Evolutionary conservation across 2,888 invertebrate genomes (phyloP).

Genomic region (Villa cingulata): DNA sequence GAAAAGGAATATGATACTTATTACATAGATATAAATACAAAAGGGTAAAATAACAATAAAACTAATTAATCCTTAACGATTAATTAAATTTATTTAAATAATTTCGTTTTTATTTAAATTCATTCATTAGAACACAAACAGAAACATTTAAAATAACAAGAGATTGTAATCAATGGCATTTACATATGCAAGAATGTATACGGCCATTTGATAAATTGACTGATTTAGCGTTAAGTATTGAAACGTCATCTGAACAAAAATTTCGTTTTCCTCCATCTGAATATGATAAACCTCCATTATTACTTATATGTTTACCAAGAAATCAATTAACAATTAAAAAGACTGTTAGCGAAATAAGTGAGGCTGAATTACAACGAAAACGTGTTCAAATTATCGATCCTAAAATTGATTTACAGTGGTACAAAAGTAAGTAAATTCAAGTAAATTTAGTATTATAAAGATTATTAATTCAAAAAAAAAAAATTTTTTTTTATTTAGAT

Average conservation of each 20-base stretch:
- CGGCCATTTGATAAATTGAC: constrained; percentile 23
- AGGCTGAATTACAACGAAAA: constrained; percentile 28
- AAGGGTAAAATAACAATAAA: constrained; percentile 40
- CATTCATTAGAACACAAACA: constrained; percentile 46
- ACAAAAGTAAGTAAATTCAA: constrained; percentile 24
- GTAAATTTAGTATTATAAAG: too few relatives aligned
- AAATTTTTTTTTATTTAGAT: constrained; percentile 31
- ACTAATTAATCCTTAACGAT: neutral
- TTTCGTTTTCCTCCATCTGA: constrained; percentile 67
- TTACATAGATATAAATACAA: constrained; percentile 69
- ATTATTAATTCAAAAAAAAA: too few relatives aligned
- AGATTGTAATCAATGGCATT: constrained; percentile 24
- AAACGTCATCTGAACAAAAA: constrained; percentile 23
- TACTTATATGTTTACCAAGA: constrained; percentile 33
- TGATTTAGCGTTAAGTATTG: constrained; percentile 28
- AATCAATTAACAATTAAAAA: constrained; percentile 30
- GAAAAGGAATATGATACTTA: constrained; percentile 65
- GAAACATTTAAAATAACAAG: constrained; percentile 52
- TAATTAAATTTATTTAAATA: neutral
- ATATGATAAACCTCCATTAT: constrained; percentile 43
- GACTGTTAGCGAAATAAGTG: constrained; percentile 30
- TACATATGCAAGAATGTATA: constrained; percentile 23
- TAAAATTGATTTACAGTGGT: constrained; percentile 31
- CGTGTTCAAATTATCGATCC: constrained; percentile 32
- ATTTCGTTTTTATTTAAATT: constrained; percentile 16